Evolutionary conservation across 2,113 vertebrate species (phyloP).

Genomic region (Xenus cinereus): DNA sequence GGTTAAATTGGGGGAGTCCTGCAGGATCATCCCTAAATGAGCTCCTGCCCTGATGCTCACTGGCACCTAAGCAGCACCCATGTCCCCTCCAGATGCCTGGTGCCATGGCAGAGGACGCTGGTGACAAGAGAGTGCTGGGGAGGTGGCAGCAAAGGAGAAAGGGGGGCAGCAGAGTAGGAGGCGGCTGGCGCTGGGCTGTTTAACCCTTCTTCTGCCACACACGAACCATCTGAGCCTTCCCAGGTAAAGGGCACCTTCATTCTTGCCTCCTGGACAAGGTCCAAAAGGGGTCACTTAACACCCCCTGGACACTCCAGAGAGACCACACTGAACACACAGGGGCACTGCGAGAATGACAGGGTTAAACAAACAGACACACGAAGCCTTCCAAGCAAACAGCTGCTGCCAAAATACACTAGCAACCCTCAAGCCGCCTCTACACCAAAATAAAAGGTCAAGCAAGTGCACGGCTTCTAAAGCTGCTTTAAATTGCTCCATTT

Average conservation of each 20-base stretch:
- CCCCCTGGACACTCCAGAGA: not conserved
- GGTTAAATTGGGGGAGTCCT: not conserved
- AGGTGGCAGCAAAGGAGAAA: not conserved
- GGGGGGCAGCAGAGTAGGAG: not conserved
- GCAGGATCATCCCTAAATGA: not conserved
- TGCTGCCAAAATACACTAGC: not conserved
- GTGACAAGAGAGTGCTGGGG: rapidly evolving
- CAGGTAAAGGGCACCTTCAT: not conserved
- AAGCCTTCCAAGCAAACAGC: slow-evolving; percentile 13
- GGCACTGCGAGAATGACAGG: not conserved
- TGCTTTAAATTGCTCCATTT: not conserved
- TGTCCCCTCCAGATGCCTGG: rapidly evolving
- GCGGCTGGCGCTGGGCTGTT: not conserved
- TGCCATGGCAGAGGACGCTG: not conserved
- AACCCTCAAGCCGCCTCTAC: not conserved
- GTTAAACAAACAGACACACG: slow-evolving; percentile 16
- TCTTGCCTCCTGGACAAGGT: not conserved
- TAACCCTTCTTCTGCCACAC: not conserved
- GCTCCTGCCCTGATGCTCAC: not conserved
- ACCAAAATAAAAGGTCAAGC: not conserved
- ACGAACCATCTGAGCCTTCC: not conserved
- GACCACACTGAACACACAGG: rapidly evolving
- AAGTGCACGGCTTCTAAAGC: not conserved
- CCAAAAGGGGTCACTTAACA: not conserved
- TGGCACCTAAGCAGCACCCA: not conserved